phyloP scores from a whole-genome alignment of 2,888 invertebrate species.

The Pyrrhosoma nymphula region DNA sequence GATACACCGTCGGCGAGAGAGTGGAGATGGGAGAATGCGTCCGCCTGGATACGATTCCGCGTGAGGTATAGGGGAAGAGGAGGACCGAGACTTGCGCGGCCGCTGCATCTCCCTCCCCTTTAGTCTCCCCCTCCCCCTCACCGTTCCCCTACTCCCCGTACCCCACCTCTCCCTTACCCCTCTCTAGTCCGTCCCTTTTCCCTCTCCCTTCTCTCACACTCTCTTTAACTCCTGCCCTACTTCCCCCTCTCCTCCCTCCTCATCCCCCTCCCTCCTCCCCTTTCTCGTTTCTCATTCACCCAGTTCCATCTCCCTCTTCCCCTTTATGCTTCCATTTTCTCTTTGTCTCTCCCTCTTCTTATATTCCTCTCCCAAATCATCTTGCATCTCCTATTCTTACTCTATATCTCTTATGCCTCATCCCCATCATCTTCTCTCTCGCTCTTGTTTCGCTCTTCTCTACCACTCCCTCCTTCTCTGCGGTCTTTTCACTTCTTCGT shows the following conservation, averaged over 20 bases:
- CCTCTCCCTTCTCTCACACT: background rate
- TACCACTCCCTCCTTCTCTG: background rate
- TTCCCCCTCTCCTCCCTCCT: too few species aligned
- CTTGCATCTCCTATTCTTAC: background rate
- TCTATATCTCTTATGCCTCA: too few species aligned
- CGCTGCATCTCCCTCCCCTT: background rate
- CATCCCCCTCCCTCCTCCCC: too few species aligned
- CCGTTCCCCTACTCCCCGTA: background rate
- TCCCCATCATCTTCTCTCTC: background rate
- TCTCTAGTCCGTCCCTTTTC: background rate
- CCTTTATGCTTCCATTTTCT: too few species aligned
- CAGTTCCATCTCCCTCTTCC: too few species aligned
- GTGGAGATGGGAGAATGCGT: background rate
- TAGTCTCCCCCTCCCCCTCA: background rate
- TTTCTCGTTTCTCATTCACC: too few species aligned
- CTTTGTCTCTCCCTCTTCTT: too few species aligned
- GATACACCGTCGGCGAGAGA: background rate
- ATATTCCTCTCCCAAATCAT: background rate
- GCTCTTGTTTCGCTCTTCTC: background rate
- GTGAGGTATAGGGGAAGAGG: background rate
- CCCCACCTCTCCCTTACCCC: background rate
- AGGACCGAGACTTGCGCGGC: background rate
- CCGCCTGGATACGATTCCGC: slow-evolving; percentile 50
- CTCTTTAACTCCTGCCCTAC: background rate
- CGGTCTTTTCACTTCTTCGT: background rate